phyloP scores from a whole-genome alignment of 2,113 vertebrate species.

The Etia nguti region DNA sequence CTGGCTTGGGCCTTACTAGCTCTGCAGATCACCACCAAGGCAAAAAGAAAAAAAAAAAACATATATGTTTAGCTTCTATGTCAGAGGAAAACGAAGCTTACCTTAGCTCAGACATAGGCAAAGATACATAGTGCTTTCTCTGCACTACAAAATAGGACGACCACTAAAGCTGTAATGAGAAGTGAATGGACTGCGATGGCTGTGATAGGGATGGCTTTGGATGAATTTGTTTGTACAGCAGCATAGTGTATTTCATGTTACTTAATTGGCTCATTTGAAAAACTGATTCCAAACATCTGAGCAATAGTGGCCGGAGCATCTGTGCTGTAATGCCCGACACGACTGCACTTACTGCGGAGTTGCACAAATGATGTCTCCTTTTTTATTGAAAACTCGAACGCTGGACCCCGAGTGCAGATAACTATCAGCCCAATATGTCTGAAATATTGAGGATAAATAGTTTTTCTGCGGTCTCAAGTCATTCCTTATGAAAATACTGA shows the following conservation, averaged over 20 bases:
- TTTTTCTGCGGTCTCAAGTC: not conserved
- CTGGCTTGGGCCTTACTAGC: slow-evolving; percentile 13
- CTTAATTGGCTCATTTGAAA: slow-evolving; percentile 56
- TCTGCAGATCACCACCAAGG: slow-evolving; percentile 25
- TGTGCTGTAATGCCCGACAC: not conserved
- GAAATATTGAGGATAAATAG: not conserved
- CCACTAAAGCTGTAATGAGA: slow-evolving; percentile 39
- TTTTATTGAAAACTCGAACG: not conserved
- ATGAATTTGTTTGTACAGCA: slow-evolving; percentile 19
- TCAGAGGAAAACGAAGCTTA: slow-evolving; percentile 23
- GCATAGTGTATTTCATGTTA: slow-evolving; percentile 8
- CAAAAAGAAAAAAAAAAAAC: not conserved
- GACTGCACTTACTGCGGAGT: not conserved
- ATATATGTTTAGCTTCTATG: not conserved
- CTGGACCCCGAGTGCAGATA: not conserved
- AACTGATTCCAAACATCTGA: slow-evolving; percentile 25
- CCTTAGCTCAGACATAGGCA: slow-evolving; percentile 17
- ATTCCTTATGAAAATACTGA: not conserved
- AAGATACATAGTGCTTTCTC: not conserved
- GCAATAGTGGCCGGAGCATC: slow-evolving; percentile 2
- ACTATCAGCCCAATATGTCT: not conserved
- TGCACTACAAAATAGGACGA: slow-evolving; percentile 1
- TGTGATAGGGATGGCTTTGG: not conserved
- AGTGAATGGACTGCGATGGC: slow-evolving; percentile 2
- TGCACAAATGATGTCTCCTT: not conserved